Evolutionary conservation across 2,797 vertebrate genomes (phyloP), one percentile per base, ranked within the genome.

Genomic region (Poeciliopsis paucimaculata): DNA sequence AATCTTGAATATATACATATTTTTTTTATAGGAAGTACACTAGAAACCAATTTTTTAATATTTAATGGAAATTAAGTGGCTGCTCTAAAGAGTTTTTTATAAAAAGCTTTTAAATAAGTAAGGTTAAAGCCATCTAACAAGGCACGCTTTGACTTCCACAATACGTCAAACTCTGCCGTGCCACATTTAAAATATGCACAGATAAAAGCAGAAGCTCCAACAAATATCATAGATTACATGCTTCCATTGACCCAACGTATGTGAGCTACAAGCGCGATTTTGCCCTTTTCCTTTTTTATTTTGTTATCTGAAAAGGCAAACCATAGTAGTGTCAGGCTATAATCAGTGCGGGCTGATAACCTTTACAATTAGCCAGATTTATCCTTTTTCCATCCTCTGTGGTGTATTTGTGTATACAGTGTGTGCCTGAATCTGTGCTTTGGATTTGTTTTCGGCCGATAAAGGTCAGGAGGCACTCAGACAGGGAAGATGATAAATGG

Each of bases 391-490:
- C 72, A 79, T 77, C 47, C 49, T 20, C 51, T 77, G 74, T 86
- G 82, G 77, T 77, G 77, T 72, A 55, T 75, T 77, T 60, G 70
- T 66, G 79, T 78, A 74, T 64, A 36, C 34, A 53, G 51, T 74
- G 75, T 36, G 55, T 76, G 70, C 53, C 73, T 73, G 72, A 43
- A 60, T 39, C 31, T 68, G 47, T 82, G 76, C 83, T 62, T 31
- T 77, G 66, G 79, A 76, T 82, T 70, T 84, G 76, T 89, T 89
- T 86, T 79, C 3, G 79, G 78, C 90, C 80, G 77, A 53, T 86
- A 94, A 95, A 95, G 93, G 94, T 95, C 93, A 95, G 84, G 85
- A 91, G 84, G 73, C 81, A 89, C 87, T 92, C 84, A 87, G 79
- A 88, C 90, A 90, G 87, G 87, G 87, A 90, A 88, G 79, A 84